These are phyloP conservation scores for Montipora sp. DNA, from an alignment of 64 coral and sea anemone species.

Conservation along the genomic window DNA sequence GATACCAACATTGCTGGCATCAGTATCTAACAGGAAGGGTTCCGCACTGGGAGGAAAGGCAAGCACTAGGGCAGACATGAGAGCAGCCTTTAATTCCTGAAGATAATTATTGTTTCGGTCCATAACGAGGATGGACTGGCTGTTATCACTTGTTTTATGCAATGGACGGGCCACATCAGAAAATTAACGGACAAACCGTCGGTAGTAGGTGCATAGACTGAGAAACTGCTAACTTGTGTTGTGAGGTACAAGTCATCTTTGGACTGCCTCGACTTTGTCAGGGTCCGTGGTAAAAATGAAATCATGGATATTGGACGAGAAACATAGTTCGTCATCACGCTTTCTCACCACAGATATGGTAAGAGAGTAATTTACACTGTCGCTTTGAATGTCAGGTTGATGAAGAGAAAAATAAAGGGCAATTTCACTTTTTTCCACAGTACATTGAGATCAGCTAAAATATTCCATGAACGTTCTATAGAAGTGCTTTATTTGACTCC, in stretches of 20 bases:
- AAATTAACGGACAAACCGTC: background rate
- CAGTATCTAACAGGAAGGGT: conserved; percentile 16
- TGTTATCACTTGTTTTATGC: conserved; percentile 13
- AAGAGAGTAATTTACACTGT: no score
- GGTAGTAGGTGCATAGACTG: conserved; percentile 20
- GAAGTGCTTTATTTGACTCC: no score
- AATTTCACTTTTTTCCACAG: no score
- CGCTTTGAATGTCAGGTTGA: no score
- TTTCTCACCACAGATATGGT: no score
- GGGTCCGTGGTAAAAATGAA: no score
- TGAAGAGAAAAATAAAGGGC: no score
- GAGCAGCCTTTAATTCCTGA: conserved; percentile 19
- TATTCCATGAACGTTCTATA: no score
- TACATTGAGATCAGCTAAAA: no score
- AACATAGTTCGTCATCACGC: no score
- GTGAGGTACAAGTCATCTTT: conserved; percentile 6
- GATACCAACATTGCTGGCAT: conserved; percentile 32
- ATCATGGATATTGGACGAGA: no score
- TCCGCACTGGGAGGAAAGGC: background rate
- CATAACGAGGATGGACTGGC: background rate
- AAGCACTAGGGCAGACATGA: conserved; percentile 9
- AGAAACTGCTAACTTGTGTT: conserved; percentile 17
- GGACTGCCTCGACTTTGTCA: background rate
- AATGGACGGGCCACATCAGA: background rate
- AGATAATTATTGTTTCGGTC: conserved; percentile 13